Conservation (phyloP, 2,797 vertebrate species). For the Notolabrus celidotus region DNA sequence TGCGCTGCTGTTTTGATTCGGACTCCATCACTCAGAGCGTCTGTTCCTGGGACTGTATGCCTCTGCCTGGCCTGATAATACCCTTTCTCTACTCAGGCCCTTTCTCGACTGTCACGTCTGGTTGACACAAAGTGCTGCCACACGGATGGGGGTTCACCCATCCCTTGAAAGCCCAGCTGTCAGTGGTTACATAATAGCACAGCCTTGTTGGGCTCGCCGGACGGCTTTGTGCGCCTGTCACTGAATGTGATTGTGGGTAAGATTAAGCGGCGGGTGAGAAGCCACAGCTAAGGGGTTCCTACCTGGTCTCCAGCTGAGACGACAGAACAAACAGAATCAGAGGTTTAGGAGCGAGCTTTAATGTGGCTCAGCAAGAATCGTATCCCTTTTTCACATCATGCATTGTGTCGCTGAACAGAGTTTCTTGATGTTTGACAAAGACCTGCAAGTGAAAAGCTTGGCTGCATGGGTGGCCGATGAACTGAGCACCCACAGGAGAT, state of each 20-base stretch:
- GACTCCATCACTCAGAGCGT: conserved; percentile 46
- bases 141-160: conserved; percentile 80
- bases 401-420: conserved; percentile 63
- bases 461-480: conserved; percentile 35
- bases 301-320: conserved; percentile 83
- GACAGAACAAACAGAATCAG: conserved; percentile 73
- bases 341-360: conserved; percentile 63
- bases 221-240: conserved; percentile 86
- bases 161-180: conserved; percentile 86
- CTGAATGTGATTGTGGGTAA: conserved; percentile 84
- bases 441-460: conserved; percentile 55
- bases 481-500: conserved; percentile 40
- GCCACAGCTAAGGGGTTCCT: conserved; percentile 80
- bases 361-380: conserved; percentile 59
- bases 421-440: conserved; percentile 67
- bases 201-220: conserved; percentile 83
- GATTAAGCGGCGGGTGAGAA: conserved; percentile 86
- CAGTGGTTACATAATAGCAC: conserved; percentile 87
- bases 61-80: conserved; percentile 69
- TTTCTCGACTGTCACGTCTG: conserved; percentile 81
- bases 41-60: conserved; percentile 41
- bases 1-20: conserved; percentile 47
- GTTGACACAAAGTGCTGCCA: conserved; percentile 85
- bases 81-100: conserved; percentile 62
- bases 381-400: conserved; percentile 55